Conservation (phyloP, 2,797 vertebrate genomes). For the Vireo griseus region DNA sequence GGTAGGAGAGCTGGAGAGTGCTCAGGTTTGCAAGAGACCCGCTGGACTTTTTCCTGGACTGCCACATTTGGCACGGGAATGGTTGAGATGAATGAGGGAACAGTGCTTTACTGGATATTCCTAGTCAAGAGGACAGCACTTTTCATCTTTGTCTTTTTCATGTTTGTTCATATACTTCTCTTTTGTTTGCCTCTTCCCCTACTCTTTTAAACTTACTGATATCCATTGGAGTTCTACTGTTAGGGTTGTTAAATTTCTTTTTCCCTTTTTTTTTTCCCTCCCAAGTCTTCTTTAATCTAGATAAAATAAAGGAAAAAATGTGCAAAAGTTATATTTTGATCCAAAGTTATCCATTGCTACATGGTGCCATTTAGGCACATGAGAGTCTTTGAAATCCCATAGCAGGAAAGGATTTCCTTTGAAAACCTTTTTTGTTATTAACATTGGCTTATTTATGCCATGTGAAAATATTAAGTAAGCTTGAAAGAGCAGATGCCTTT, state of each 20-base stretch:
- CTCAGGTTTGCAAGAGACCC: background rate
- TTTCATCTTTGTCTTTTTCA: background rate
- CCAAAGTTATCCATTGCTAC: background rate
- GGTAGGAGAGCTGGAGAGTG: background rate
- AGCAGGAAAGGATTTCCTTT: slow-evolving; percentile 1
- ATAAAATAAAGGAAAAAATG: background rate
- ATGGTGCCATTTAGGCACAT: accelerated
- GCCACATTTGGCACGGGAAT: accelerated
- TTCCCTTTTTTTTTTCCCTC: background rate
- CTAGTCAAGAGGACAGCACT: background rate
- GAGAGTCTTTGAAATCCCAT: background rate
- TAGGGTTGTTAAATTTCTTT: background rate
- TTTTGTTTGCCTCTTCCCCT: background rate
- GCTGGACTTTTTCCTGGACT: background rate
- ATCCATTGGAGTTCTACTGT: background rate
- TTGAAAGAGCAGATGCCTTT: background rate
- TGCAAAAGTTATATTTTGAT: background rate
- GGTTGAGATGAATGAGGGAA: background rate
- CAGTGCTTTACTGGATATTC: background rate
- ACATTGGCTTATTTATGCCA: background rate
- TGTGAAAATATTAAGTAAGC: background rate
- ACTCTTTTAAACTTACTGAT: background rate
- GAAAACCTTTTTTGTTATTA: background rate
- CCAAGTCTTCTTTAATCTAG: background rate
- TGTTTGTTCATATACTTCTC: background rate